A percentile compares a stretch with the other conserved stretches of the same genome.
phyloP scores from a whole-genome alignment of 2,888 invertebrate genomes.

The Scaptodrosophila latifasciaeformis region DNA sequence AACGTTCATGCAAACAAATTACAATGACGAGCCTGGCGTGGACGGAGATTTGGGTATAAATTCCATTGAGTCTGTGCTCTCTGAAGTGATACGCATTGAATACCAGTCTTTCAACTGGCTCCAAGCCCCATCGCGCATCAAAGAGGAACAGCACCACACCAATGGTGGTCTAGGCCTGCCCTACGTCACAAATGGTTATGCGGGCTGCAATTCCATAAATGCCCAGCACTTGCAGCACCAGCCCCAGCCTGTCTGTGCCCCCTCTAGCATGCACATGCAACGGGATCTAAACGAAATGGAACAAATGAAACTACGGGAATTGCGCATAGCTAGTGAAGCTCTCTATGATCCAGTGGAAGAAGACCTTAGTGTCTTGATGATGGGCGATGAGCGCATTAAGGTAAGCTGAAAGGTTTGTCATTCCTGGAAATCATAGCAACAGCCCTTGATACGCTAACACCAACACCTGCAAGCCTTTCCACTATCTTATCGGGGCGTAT shows the following conservation, averaged over 20 bases:
- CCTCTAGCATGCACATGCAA: constrained; percentile 56
- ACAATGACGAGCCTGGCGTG: constrained; percentile 42
- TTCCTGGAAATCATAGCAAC: not conserved
- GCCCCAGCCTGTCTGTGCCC: constrained; percentile 54
- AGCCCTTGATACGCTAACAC: constrained; percentile 3
- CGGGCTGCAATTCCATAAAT: constrained; percentile 36
- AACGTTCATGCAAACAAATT: constrained; percentile 51
- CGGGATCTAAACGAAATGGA: constrained; percentile 85
- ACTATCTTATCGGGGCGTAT: constrained; percentile 52
- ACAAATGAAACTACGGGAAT: constrained; percentile 86
- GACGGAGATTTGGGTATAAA: constrained; percentile 59
- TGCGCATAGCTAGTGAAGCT: constrained; percentile 90
- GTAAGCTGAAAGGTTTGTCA: constrained; percentile 71
- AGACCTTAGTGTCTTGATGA: constrained; percentile 83
- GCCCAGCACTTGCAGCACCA: constrained; percentile 43
- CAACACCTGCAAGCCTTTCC: constrained; percentile 22
- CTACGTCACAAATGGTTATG: constrained; percentile 22
- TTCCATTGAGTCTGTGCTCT: constrained; percentile 88
- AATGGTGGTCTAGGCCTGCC: constrained; percentile 30
- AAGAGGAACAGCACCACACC: constrained; percentile 57
- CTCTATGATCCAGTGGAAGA: constrained; percentile 89
- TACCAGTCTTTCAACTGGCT: constrained; percentile 79
- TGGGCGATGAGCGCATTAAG: constrained; percentile 79
- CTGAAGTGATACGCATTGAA: constrained; percentile 90
- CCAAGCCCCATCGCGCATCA: constrained; percentile 53